Evolutionary conservation across 2,888 invertebrate species (phyloP), one percentile per base, ranked within the genome.

Genomic region (Neuroscelio doddi): DNA sequence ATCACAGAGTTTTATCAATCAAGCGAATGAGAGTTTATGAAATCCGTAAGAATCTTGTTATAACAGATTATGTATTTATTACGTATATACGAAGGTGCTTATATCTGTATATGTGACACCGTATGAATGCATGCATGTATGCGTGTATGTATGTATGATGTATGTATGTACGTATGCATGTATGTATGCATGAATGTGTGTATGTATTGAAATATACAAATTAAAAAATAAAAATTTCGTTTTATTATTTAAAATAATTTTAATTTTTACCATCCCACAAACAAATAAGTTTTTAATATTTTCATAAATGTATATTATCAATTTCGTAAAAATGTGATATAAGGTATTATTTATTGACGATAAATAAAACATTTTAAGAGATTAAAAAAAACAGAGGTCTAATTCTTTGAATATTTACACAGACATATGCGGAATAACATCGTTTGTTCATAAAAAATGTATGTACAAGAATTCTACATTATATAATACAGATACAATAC

Each of bases 151-250:
- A 39, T 51, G 47, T 42, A 59, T 53, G 42, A 32, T 39, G 45
- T 44, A 51, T 41, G 41, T 45, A 42, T 47, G 36, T 42, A 27
- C 51, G 42, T 44, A 38, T 39, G 5, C 21, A n/a, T n/a, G n/a
- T 5, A 21, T 21, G 5, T 21, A 5, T 21, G 5, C 21, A 21
- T 21, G 5, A 21, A 21, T 21, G 21, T 21, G 5, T 21, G 21
- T 61, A 63, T 44, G 58, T 59, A 68, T 63, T 62, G 57, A 68
- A 64, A 68, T 61, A 59, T 53, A 67, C 32, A 44, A 67, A 58
- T 65, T 67, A 61, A 59, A 66, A 62, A 62, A 53, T 49, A 41
- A 36, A 63, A 51, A 42, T 14, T 42, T 52, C 50, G 44, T 58
- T 57, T 58, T 45, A 1, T 21, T 41, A 27, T n/a, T 10, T 51